phyloP scores from a whole-genome alignment of 2,888 invertebrate genomes.

The Coenonympha arcania region DNA sequence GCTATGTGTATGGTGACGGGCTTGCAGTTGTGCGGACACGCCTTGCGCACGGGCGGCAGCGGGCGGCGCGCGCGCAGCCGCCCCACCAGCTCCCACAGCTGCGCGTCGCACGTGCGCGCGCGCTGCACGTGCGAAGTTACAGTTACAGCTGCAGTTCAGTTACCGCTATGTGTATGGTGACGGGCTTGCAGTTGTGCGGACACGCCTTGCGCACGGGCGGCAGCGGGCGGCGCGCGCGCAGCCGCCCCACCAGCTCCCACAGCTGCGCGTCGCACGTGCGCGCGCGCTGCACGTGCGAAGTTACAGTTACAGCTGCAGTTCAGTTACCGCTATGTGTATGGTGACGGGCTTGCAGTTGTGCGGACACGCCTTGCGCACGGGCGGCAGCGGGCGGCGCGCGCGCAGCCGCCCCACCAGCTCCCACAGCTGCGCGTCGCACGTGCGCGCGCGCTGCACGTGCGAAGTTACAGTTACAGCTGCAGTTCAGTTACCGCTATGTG shows the following conservation, averaged over 20 bases:
- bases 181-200: constrained; percentile 40
- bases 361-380: constrained; percentile 38
- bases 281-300: constrained; percentile 38
- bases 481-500: constrained; percentile 41
- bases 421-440: constrained; percentile 46
- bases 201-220: constrained; percentile 41
- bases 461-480: too few species aligned
- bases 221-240: constrained; percentile 45
- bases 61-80: constrained; percentile 43
- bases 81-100: constrained; percentile 44
- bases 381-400: constrained; percentile 41
- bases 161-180: constrained; percentile 41
- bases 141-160: too few species aligned
- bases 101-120: constrained; percentile 38
- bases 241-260: constrained; percentile 41
- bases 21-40: constrained; percentile 44
- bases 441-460: constrained; percentile 37
- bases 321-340: constrained; percentile 38
- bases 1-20: constrained; percentile 38
- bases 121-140: constrained; percentile 39
- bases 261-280: constrained; percentile 40
- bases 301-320: too few species aligned
- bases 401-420: constrained; percentile 42
- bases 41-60: constrained; percentile 38
- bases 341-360: constrained; percentile 42